Evolutionary conservation across 2,113 vertebrate species (phyloP).

Genomic region (Pao palembangensis): DNA sequence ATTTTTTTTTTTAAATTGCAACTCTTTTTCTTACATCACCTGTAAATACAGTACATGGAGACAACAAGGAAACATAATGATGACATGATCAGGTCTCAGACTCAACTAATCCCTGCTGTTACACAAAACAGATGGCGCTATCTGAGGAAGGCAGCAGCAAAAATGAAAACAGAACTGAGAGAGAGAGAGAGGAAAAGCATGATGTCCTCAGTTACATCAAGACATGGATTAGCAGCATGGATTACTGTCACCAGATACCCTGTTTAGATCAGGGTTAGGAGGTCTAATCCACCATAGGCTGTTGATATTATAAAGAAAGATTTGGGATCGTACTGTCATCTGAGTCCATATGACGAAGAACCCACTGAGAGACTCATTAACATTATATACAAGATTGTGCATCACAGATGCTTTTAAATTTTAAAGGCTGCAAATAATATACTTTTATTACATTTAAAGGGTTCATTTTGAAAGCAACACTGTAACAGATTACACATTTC

Average conservation of each 20-base stretch:
- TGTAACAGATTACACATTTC: background rate
- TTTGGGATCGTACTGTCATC: slow-evolving; percentile 43
- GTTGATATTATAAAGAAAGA: slow-evolving; percentile 60
- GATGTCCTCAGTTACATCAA: slow-evolving; percentile 65
- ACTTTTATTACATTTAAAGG: slow-evolving; percentile 10
- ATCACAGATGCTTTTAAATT: slow-evolving; percentile 25
- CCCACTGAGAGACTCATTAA: slow-evolving; percentile 16
- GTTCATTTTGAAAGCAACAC: background rate
- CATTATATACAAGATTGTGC: slow-evolving; percentile 1
- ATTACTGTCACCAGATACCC: slow-evolving; percentile 72
- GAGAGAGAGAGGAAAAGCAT: slow-evolving; percentile 35
- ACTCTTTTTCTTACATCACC: background rate
- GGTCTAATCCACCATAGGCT: slow-evolving; percentile 65
- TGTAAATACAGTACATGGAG: slow-evolving; percentile 9
- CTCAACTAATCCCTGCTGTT: slow-evolving; percentile 50
- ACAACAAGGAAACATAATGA: slow-evolving; percentile 31
- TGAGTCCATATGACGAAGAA: slow-evolving; percentile 24
- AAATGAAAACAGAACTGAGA: slow-evolving; percentile 30
- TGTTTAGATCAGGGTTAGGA: slow-evolving; percentile 60
- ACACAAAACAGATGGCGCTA: slow-evolving; percentile 57
- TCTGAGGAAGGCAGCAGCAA: slow-evolving; percentile 38
- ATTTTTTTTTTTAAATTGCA: background rate
- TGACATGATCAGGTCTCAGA: slow-evolving; percentile 38
- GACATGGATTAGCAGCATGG: slow-evolving; percentile 68
- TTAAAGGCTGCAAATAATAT: slow-evolving; percentile 20